A percentile compares a stretch with the other conserved stretches of the same genome.
phyloP scores from a whole-genome alignment of 2,888 invertebrate genomes.

The Ernsta delagoae region DNA sequence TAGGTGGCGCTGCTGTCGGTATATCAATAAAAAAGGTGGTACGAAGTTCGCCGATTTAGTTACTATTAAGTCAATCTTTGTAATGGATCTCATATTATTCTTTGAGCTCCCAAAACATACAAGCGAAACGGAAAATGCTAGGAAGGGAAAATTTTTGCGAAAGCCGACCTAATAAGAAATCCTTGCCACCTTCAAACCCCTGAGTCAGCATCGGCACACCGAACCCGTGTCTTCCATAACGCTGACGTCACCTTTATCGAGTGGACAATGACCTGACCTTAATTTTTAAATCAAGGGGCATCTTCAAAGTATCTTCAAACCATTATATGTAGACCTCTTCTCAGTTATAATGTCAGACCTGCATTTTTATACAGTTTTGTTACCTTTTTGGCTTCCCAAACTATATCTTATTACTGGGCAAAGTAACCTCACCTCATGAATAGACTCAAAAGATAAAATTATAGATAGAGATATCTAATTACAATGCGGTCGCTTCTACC shows the following conservation, averaged over 20 bases:
- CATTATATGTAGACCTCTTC: slow-evolving; percentile 3
- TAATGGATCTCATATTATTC: background rate
- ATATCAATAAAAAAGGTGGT: no score
- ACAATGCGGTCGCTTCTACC: no score
- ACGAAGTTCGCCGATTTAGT: no score
- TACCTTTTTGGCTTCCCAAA: no score
- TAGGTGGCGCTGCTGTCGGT: no score
- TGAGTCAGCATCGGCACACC: slow-evolving; percentile 14
- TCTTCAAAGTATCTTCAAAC: background rate
- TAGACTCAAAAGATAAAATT: no score
- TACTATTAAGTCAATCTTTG: background rate
- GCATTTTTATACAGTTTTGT: no score
- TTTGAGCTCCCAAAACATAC: background rate
- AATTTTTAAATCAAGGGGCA: slow-evolving; percentile 16
- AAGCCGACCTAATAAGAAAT: background rate
- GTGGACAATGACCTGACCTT: slow-evolving; percentile 25
- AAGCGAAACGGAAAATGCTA: background rate
- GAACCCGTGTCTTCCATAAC: slow-evolving; percentile 16
- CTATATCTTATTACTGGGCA: no score
- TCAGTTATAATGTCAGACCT: background rate
- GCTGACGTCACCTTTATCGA: slow-evolving; percentile 23
- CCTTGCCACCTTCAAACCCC: slow-evolving; percentile 15
- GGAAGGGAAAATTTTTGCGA: background rate
- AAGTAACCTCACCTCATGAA: no score
- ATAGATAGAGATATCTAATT: no score